Evolutionary conservation across 2,797 vertebrate genomes (phyloP).

Genomic region (Hoplostethus atlanticus): DNA sequence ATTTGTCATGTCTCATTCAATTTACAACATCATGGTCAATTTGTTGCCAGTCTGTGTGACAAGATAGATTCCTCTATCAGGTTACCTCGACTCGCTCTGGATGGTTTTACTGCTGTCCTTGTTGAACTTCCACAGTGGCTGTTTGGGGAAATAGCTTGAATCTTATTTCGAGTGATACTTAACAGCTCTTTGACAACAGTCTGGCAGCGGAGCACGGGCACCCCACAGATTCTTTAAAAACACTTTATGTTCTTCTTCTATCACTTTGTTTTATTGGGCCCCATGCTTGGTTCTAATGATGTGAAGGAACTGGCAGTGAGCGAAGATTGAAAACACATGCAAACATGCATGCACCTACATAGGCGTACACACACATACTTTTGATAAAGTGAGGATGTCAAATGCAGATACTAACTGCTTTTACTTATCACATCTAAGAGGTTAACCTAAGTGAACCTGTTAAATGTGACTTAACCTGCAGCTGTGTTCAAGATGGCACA

Average conservation of each 20-base stretch:
- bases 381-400: slow-evolving; percentile 36
- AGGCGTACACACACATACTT: slow-evolving; percentile 24
- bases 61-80: slow-evolving; percentile 23
- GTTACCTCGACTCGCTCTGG: slow-evolving; percentile 33
- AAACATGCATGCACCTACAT: slow-evolving; percentile 30
- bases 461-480: slow-evolving; percentile 9
- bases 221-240: slow-evolving; percentile 40
- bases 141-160: slow-evolving; percentile 45
- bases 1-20: slow-evolving; percentile 27
- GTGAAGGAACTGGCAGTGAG: slow-evolving; percentile 61
- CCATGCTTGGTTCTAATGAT: slow-evolving; percentile 74
- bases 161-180: slow-evolving; percentile 63
- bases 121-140: slow-evolving; percentile 66
- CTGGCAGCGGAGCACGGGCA: slow-evolving; percentile 42
- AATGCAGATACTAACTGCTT: slow-evolving; percentile 14
- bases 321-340: slow-evolving; percentile 75
- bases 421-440: slow-evolving; percentile 1
- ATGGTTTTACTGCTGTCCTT: slow-evolving; percentile 42
- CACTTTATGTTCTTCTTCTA: slow-evolving; percentile 63
- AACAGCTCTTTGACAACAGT: slow-evolving; percentile 49
- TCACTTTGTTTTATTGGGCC: slow-evolving; percentile 78
- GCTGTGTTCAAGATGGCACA: slow-evolving; percentile 34
- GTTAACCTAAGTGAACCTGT: background rate
- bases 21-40: slow-evolving; percentile 3
- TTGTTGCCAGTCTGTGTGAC: slow-evolving; percentile 35